A percentile compares a stretch with the other conserved stretches of the same genome.
Conservation (phyloP, 2,797 vertebrate species). For the Peromyscus nudipes region DNA sequence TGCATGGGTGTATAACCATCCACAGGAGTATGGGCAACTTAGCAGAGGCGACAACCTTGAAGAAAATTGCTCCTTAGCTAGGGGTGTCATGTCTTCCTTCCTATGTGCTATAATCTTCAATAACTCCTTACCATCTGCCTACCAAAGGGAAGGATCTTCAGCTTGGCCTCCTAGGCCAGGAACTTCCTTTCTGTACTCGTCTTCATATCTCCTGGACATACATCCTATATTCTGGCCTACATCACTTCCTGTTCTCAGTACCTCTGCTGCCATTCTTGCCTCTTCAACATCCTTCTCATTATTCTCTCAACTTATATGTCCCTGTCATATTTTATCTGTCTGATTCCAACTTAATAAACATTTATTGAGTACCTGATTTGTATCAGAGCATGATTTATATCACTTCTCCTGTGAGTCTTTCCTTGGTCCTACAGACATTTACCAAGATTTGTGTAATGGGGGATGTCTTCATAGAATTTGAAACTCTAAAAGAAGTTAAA, state of each 20-base stretch:
- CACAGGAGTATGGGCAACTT: neutral
- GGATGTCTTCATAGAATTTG: neutral
- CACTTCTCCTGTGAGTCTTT: slow-evolving; percentile 46
- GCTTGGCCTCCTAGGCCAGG: neutral
- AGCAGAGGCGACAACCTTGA: neutral
- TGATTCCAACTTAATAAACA: slow-evolving; percentile 39
- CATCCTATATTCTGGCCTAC: neutral
- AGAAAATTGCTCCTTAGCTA: neutral
- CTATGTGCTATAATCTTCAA: slow-evolving; percentile 22
- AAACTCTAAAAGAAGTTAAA: slow-evolving; percentile 43
- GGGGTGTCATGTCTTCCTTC: neutral
- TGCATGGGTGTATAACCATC: neutral
- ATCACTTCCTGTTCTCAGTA: neutral
- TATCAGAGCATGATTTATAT: slow-evolving; percentile 16
- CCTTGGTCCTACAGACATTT: neutral
- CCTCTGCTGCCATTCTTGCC: neutral
- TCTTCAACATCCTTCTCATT: neutral
- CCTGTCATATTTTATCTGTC: slow-evolving; percentile 11
- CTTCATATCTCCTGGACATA: neutral
- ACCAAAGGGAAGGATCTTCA: slow-evolving; percentile 31
- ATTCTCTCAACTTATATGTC: neutral
- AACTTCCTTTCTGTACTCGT: neutral
- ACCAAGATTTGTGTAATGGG: neutral
- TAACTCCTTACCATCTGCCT: neutral
- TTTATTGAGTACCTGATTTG: slow-evolving; percentile 39